These are phyloP conservation scores for Nematopogon swammerdamellus DNA, from an alignment of 2,888 invertebrate species.

Conservation along the genomic window DNA sequence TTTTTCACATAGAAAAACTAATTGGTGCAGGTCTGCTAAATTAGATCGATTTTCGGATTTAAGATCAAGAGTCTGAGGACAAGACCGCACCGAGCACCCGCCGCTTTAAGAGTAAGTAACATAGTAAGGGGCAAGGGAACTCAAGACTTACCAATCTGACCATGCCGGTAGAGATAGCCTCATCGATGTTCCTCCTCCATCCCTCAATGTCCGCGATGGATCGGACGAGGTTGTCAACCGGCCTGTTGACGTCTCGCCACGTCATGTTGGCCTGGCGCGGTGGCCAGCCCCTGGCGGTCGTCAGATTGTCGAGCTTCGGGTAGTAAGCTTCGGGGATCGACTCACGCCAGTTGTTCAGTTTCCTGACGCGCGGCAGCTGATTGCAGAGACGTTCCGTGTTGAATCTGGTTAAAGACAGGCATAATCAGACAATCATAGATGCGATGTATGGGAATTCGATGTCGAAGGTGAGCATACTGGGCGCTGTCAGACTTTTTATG, in stretches of 20 bases:
- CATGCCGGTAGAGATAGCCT: conserved; percentile 69
- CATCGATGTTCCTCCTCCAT: conserved; percentile 72
- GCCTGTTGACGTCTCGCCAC: conserved; percentile 64
- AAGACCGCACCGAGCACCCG: too few species aligned
- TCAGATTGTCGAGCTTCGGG: conserved; percentile 73
- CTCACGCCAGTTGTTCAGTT: conserved; percentile 64
- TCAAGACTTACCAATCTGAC: conserved; percentile 50
- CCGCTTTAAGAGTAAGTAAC: too few species aligned
- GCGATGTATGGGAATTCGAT: background rate
- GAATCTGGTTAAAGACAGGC: too few species aligned
- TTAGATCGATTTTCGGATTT: too few species aligned
- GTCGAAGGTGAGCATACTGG: background rate
- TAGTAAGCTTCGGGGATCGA: conserved; percentile 77
- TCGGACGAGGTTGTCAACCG: conserved; percentile 56
- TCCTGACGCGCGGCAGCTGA: conserved; percentile 59
- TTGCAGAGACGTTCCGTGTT: conserved; percentile 77
- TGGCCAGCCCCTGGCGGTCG: conserved; percentile 69
- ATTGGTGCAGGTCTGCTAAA: too few species aligned
- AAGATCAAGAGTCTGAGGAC: too few species aligned
- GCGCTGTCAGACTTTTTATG: too few species aligned
- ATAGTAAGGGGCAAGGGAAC: too few species aligned
- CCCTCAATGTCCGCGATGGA: conserved; percentile 67
- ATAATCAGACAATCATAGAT: background rate
- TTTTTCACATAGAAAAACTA: too few species aligned
- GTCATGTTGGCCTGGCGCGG: conserved; percentile 60